Conservation (phyloP, 92 coral and sea anemone genomes). For the Metridium senile region DNA sequence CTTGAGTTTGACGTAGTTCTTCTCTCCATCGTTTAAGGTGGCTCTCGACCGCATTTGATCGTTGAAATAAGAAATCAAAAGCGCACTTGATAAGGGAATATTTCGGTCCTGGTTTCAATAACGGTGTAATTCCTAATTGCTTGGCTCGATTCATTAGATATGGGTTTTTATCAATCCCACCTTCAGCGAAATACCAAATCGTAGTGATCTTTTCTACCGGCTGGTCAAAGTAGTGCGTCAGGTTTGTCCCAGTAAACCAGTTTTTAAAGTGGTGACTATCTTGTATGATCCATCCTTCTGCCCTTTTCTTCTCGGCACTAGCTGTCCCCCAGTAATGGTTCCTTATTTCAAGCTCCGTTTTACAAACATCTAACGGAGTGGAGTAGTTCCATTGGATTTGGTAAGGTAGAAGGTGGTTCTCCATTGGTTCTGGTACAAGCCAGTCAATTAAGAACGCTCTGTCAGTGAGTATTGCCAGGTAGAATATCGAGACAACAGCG, state of each 20-base stretch:
- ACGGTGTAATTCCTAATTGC: constrained; percentile 57
- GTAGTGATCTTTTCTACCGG: constrained; percentile 75
- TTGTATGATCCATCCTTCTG: constrained; percentile 73
- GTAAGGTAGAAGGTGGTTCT: constrained; percentile 65
- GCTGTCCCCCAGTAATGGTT: constrained; percentile 86
- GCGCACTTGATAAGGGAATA: constrained; percentile 81
- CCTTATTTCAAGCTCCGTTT: constrained; percentile 64
- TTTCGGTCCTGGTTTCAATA: constrained; percentile 52
- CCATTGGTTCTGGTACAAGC: constrained; percentile 85
- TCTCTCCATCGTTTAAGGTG: constrained; percentile 45
- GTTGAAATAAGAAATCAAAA: constrained; percentile 77
- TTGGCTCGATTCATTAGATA: constrained; percentile 70
- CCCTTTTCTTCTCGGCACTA: constrained; percentile 60
- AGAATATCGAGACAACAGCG: constrained; percentile 71
- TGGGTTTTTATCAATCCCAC: constrained; percentile 60
- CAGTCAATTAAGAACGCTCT: constrained; percentile 89
- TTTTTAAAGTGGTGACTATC: constrained; percentile 52
- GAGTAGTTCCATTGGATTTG: constrained; percentile 86
- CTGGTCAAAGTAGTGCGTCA: constrained; percentile 53
- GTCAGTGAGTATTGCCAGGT: constrained; percentile 78
- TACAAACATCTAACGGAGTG: constrained; percentile 52
- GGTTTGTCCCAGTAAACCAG: constrained; percentile 68
- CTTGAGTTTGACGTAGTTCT: constrained; percentile 28
- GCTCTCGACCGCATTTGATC: constrained; percentile 55
- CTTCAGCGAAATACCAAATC: constrained; percentile 85